Evolutionary conservation across 2,888 invertebrate species (phyloP), one percentile per base, ranked within the genome.

Genomic region (Alitta virens): DNA sequence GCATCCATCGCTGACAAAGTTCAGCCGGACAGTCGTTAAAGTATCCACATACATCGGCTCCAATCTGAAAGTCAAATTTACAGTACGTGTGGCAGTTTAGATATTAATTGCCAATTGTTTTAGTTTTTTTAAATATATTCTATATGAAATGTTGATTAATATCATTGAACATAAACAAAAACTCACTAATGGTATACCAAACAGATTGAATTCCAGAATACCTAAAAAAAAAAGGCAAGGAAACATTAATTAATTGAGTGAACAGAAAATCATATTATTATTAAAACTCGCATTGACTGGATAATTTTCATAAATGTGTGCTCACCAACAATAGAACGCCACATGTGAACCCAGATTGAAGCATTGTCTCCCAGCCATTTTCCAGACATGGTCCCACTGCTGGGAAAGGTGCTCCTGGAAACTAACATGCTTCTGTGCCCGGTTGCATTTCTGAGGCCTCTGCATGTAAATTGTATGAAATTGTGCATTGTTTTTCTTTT

Each of bases 121-220:
- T n/a, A n/a, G n/a, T n/a, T n/a, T n/a, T n/a, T n/a, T n/a, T n/a
- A n/a, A n/a, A n/a, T n/a, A n/a, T n/a, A n/a, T n/a, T n/a, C n/a
- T n/a, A n/a, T n/a, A n/a, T n/a, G n/a, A n/a, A n/a, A n/a, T n/a
- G n/a, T n/a, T n/a, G n/a, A n/a, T n/a, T n/a, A n/a, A n/a, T n/a
- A n/a, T n/a, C n/a, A n/a, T n/a, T n/a, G n/a, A n/a, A n/a, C n/a
- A n/a, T n/a, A n/a, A n/a, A n/a, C n/a, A n/a, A 40, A 16, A 12
- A 76, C 77, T 74, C 68, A 79, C 88, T 85, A 91, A 86, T 1
- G 92, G 91, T 25, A 92, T 86, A 18, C 91, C 91, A 82, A 89
- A 91, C 65, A 92, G 78, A 73, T 88, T 89, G 82, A 88, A 90
- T 75, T 87, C 87, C 51, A 91, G 80, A 65, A 91, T 78, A 12